phyloP scores from a whole-genome alignment of 1,140 invertebrate genomes.

The Telenomus remus region DNA sequence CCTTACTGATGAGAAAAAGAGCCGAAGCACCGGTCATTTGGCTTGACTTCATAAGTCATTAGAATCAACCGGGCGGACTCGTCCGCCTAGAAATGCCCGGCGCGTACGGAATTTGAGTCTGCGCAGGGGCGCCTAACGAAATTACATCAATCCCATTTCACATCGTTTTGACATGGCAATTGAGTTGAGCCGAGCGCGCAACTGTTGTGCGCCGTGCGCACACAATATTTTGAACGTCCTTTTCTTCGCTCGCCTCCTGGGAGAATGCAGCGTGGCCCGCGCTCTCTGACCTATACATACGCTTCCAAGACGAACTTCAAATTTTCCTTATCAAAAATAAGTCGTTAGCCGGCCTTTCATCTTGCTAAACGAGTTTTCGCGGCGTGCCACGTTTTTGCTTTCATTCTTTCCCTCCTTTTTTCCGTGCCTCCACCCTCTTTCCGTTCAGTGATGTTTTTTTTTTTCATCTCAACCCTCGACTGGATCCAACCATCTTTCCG shows the following conservation, averaged over 20 bases:
- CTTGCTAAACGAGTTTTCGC: constrained; percentile 75
- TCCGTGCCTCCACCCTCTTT: constrained; percentile 22
- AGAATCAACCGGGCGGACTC: constrained; percentile 71
- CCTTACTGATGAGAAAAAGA: constrained; percentile 56
- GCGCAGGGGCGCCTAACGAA: constrained; percentile 67
- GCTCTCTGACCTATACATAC: constrained; percentile 19
- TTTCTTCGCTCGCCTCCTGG: constrained; percentile 28
- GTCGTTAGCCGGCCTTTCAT: constrained; percentile 75
- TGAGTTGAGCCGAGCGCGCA: constrained; percentile 69
- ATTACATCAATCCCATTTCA: constrained; percentile 77
- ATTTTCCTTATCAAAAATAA: constrained; percentile 77
- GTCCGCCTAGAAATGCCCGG: constrained; percentile 62
- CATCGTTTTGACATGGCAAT: constrained; percentile 75
- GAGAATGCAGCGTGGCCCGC: constrained; percentile 9
- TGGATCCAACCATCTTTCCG: constrained; percentile 5
- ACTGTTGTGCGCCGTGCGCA: constrained; percentile 64
- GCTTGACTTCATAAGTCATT: constrained; percentile 76
- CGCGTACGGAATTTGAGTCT: constrained; percentile 54
- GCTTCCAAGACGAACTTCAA: constrained; percentile 66
- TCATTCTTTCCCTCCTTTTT: constrained; percentile 11
- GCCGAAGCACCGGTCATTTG: constrained; percentile 70
- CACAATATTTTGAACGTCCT: constrained; percentile 44
- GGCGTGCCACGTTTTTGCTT: constrained; percentile 67
- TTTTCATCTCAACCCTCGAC: constrained; percentile 9
- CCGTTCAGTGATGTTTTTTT: constrained; percentile 7